A percentile compares a stretch with the other conserved stretches of the same genome.
Evolutionary conservation across 2,888 invertebrate species (phyloP).

Genomic region (Heteromurus nitidus): DNA sequence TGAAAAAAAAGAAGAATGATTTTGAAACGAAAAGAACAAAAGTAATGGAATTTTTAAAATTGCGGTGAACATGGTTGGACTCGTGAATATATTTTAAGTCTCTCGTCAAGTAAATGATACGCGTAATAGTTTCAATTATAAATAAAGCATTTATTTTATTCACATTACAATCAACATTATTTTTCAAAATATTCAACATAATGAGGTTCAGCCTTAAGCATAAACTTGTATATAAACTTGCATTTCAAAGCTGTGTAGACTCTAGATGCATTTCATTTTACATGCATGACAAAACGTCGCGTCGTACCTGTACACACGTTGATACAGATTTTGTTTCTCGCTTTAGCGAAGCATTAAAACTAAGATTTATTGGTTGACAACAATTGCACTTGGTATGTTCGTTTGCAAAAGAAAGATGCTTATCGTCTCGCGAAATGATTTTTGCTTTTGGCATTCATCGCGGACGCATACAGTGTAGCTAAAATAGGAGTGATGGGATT

Average conservation of each 20-base stretch:
- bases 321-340: neutral
- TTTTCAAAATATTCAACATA: slow-evolving; percentile 17
- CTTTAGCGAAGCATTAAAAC: neutral
- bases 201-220: slow-evolving; percentile 22
- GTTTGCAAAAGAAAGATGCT: neutral
- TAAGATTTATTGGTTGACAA: neutral
- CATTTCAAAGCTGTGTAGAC: slow-evolving; percentile 25
- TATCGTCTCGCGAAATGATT: neutral
- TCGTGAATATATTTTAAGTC: slow-evolving; percentile 37
- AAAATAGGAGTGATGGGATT: neutral
- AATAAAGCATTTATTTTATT: slow-evolving; percentile 46
- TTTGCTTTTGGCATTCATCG: neutral
- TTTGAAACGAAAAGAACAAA: slow-evolving; percentile 86
- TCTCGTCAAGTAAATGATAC: too few relatives aligned
- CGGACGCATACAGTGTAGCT: neutral
- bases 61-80: slow-evolving; percentile 77
- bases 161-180: slow-evolving; percentile 22
- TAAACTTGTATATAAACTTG: slow-evolving; percentile 32
- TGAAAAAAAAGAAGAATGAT: slow-evolving; percentile 89
- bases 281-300: too few relatives aligned
- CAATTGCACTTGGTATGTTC: neutral
- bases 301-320: neutral
- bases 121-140: too few relatives aligned
- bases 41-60: slow-evolving; percentile 83
- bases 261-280: too few relatives aligned